Base-by-base conservation (phyloP, 1,140 invertebrate genomes). In the Zophobas morio region DNA sequence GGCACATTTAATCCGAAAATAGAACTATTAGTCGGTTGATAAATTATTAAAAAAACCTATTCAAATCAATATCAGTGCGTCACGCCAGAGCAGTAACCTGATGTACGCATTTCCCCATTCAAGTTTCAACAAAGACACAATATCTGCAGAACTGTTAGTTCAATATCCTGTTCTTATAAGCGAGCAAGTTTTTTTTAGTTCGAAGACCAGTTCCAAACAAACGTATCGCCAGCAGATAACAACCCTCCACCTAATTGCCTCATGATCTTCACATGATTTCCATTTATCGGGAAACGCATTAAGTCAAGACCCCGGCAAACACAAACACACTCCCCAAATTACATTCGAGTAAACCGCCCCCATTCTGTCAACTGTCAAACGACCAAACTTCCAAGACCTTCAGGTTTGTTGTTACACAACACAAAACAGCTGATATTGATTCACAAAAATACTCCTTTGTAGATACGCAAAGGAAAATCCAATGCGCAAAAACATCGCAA, bases 371-470 rank as follows among this genome's bases (percentile, higher is more conserved):
- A 20, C 39, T 66, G 60, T 66, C 60, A 66, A 66, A 60, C n/a
- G 36, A 60, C 40, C 37, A 66, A 66, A 66, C 33, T 66, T 36
- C 57, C 37, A 32, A 66, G 39, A 8, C 60, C 42, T 66, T 33
- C n/a, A 42, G 49, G 8, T 70, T 76, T 57, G 49, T 46, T 46
- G 33, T 76, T 76, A 76, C 66, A 76, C 75, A 76, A 76, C 60
- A 76, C 47, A 76, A 76, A 76, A 71, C 75, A 76, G 75, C 75
- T 76, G 75, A 76, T 76, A 76, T 70, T 51, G 51, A 76, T 49
- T 46, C 39, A 76, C 40, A 97, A 99, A 39, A 37, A 66, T 20
- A 66, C 20, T 47, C 60, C 60, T 66, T 66, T 66, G 60, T 66
- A 33, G 6, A n/a, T n/a, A 40, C 20, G 20, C 37, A 66, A 32